Conservation (phyloP, 2,888 invertebrate genomes). For the Orthosia incerta region DNA sequence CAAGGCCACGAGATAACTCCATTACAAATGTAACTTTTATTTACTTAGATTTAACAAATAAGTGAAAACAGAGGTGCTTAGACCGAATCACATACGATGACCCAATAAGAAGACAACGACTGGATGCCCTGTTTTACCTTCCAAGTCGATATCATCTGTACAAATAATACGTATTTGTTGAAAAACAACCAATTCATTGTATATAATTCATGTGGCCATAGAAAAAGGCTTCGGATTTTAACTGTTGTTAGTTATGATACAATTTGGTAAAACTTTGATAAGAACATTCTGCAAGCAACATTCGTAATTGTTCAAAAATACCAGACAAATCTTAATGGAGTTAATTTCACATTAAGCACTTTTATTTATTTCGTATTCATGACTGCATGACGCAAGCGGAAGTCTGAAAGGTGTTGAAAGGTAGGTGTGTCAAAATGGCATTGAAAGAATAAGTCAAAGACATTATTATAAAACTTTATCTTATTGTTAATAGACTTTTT, state of each 20-base stretch:
- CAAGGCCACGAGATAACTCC: constrained; percentile 50
- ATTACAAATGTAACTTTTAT: constrained; percentile 26
- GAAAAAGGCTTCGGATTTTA: constrained; percentile 4
- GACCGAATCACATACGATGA: constrained; percentile 47
- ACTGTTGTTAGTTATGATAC: not conserved
- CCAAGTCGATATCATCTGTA: constrained; percentile 53
- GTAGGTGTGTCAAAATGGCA: constrained; percentile 56
- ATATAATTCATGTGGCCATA: not conserved
- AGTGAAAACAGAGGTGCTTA: constrained; percentile 23
- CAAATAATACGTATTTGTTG: constrained; percentile 50
- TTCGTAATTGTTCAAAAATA: not conserved
- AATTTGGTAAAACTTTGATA: not conserved
- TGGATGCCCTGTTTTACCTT: constrained; percentile 58
- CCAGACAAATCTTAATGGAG: constrained; percentile 9
- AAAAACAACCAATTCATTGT: constrained; percentile 31
- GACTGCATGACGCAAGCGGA: constrained; percentile 44
- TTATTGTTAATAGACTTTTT: constrained; percentile 1
- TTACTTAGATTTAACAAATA: constrained; percentile 38
- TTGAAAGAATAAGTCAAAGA: constrained; percentile 34
- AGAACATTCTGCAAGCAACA: not conserved
- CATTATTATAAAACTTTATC: constrained; percentile 17
- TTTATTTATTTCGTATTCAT: constrained; percentile 2
- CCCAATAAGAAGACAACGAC: constrained; percentile 60
- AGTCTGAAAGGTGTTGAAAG: constrained; percentile 31
- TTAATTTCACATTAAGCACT: not conserved